These are phyloP conservation scores for Napeogenes sylphis DNA, from an alignment of 2,888 invertebrate genomes.

Conservation along the genomic window DNA sequence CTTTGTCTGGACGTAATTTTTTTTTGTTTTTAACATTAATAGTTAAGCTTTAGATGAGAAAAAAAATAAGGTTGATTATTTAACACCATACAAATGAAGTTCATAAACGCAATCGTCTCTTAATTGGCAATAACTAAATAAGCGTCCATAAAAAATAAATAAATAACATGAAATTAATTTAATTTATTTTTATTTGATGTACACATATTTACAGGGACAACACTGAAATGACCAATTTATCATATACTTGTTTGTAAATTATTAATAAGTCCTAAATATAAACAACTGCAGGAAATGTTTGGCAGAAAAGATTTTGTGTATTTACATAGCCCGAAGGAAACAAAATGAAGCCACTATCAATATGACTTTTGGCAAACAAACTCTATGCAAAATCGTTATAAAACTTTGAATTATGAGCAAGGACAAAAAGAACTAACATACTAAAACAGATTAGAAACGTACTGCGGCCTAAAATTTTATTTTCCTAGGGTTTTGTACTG, in stretches of 20 bases:
- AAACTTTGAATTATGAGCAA: conserved; percentile 24
- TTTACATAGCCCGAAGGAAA: conserved; percentile 53
- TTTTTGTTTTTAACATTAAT: too few species aligned
- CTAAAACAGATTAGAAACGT: conserved; percentile 16
- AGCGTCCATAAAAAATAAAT: too few species aligned
- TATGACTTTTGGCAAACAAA: conserved; percentile 41
- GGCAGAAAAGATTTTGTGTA: conserved; percentile 68
- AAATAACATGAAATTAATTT: too few species aligned
- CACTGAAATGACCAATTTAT: conserved; percentile 26
- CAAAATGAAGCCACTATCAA: conserved; percentile 36
- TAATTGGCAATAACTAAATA: too few species aligned
- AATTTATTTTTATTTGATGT: too few species aligned
- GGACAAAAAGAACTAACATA: conserved; percentile 14
- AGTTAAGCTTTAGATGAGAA: too few species aligned
- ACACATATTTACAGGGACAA: conserved; percentile 9
- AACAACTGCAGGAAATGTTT: conserved; percentile 68
- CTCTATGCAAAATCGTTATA: conserved; percentile 37
- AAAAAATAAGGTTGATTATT: too few species aligned
- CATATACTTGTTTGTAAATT: conserved; percentile 43
- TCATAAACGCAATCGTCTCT: too few species aligned
- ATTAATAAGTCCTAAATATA: conserved; percentile 52
- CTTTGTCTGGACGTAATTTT: too few species aligned
- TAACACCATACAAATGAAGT: too few species aligned
- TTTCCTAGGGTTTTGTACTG: too few species aligned
- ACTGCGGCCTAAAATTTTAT: not conserved